These are phyloP conservation scores for Saccostrea echinata DNA, from an alignment of 1,140 invertebrate species.

Conservation along the genomic window DNA sequence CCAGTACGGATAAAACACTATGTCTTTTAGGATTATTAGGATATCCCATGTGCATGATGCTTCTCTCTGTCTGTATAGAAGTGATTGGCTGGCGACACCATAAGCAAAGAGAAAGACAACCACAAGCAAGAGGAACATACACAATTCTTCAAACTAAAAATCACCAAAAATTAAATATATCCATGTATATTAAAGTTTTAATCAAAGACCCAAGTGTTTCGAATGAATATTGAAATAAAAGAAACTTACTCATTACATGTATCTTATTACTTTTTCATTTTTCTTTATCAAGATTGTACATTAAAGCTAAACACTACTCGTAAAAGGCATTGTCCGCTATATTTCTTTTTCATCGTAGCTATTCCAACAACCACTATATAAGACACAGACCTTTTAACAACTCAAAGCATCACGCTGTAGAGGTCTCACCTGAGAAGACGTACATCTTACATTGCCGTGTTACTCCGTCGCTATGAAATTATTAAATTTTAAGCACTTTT, in stretches of 20 bases:
- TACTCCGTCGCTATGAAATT: no score
- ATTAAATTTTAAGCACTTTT: no score
- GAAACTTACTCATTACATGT: not conserved
- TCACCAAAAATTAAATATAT: not conserved
- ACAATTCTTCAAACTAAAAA: constrained; percentile 76
- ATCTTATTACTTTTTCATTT: not conserved
- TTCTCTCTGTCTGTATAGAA: constrained; percentile 75
- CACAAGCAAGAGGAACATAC: constrained; percentile 79
- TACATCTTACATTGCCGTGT: no score
- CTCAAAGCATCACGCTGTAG: no score
- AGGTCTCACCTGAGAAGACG: no score
- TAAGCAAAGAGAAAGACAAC: constrained; percentile 80
- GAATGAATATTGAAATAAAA: not conserved
- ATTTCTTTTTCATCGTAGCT: no score
- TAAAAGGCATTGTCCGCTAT: no score
- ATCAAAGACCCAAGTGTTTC: not conserved
- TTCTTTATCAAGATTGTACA: no score
- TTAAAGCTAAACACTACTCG: no score
- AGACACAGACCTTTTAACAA: no score
- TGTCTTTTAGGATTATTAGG: constrained; percentile 73
- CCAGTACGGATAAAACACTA: constrained; percentile 81
- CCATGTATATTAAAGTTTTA: not conserved
- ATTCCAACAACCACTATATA: no score
- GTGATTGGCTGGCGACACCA: constrained; percentile 79
- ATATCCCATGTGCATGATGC: constrained; percentile 52